Base-by-base conservation (phyloP, 2,888 invertebrate genomes). In the Suillia variegata region DNA sequence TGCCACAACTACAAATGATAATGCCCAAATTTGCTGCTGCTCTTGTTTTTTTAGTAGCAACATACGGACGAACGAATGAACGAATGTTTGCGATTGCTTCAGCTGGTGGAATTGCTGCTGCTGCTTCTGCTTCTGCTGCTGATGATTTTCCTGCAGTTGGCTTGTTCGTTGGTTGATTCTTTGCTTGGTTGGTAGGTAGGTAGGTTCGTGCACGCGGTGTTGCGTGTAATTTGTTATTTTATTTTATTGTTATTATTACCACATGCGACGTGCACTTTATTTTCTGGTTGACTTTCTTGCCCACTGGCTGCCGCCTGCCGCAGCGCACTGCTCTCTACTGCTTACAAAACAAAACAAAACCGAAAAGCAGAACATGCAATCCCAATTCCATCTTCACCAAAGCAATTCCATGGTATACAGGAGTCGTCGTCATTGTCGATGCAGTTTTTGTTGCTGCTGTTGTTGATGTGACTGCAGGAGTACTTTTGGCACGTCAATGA, bases 171-270 rank as follows among this genome's bases (percentile, higher is more conserved):
- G 31, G 6, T 31, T 31, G 31, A 12, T 31, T 12, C 31, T 6
- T 31, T 31, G 31, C 6, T 8, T 31, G 31, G 31, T 31, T 31
- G 31, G 31, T 31, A 6, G 31, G 31, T 12, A 6, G 31, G 6
- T 31, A 12, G 31, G 12, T n/a, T n/a, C n/a, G n/a, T n/a, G n/a
- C n/a, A n/a, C n/a, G n/a, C n/a, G n/a, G n/a, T 74, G 75, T 76
- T 75, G 76, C 75, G 76, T 76, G 76, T 77, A 74, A 74, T 76
- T 77, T 76, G 77, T 77, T 77, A 74, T 73, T 76, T 77, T 71
- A 76, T 76, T 76, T 77, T 76, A 77, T 76, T 76, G 75, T 75
- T 76, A 76, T 76, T 75, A 74, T 75, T 74, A 75, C 74, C 73
- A 68, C 74, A 74, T 74, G 73, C 73, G 73, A 72, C 71, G 74